Evolutionary conservation across 2,113 vertebrate species (phyloP), one percentile per base, ranked within the genome.

Genomic region (Mus pahari): DNA sequence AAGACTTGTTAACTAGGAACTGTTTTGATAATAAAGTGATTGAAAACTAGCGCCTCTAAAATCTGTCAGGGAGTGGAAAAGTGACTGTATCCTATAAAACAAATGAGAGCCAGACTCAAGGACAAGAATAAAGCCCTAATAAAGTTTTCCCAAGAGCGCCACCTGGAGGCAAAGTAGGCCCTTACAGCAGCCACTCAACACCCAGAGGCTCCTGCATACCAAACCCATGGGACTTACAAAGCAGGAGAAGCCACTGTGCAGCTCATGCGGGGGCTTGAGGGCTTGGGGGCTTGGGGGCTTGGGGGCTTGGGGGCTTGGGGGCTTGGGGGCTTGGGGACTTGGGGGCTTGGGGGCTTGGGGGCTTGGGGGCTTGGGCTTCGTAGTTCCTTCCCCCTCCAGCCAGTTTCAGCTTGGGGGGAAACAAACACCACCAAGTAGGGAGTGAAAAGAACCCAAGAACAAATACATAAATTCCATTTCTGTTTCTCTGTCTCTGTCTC

Each of bases 61-160:
- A 36, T 36, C 75, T 77, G 2, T 13, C 3, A 16, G 14, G 7
- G 42, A 5, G 5, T 1, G 3, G 31, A 70, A 73, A 7, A 28
- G 6, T 45, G 48, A 55, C 17, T 60, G 45, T 86, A 73, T 20
- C 22, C 74, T 1, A 0, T 0, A 7, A 22, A 58, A 66, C 26
- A 22, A 89, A 39, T 0, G 0, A 28, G 81, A 36, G 83, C 39
- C 10, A 3, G 3, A 1, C 53, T 24, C 4, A 3, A 50, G 20
- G 33, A n/a, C 81, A 39, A 1, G 26, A 28, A 6, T 45, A 28
- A 2, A 42, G 7, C 26, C 39, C 4, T 20, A 24, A 0, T 50
- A 39, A 92, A 79, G 26, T 20, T 60, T 93, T 45, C 83, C 62
- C 88, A 24, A 39, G 87, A 64, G 92, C 55, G 90, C 92, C 96